Percentiles rank a stretch among this genome's conserved stretches.
phyloP scores from a whole-genome alignment of 1,140 invertebrate genomes.

The Monomorium pharaonis region DNA sequence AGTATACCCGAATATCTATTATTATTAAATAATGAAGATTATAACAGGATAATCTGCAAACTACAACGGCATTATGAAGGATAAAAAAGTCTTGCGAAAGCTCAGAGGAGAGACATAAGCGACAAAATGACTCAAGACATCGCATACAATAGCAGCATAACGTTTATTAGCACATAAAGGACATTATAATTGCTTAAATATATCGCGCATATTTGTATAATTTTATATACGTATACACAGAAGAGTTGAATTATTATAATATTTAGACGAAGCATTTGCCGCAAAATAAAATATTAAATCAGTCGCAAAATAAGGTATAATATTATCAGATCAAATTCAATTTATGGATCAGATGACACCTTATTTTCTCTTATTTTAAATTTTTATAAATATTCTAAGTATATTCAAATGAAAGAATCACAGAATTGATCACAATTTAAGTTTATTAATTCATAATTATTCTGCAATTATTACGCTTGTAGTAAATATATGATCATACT shows the following conservation, averaged over 20 bases:
- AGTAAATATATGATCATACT: constrained; percentile 22
- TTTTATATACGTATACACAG: constrained; percentile 69
- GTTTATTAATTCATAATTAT: constrained; percentile 14
- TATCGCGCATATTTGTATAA: constrained; percentile 68
- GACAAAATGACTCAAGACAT: constrained; percentile 84
- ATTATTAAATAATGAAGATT: constrained; percentile 26
- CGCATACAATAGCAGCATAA: constrained; percentile 83
- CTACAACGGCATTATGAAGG: constrained; percentile 29
- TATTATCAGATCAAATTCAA: constrained; percentile 40
- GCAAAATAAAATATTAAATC: constrained; percentile 65
- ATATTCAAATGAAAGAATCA: constrained; percentile 33
- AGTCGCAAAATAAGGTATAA: constrained; percentile 61
- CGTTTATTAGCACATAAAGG: constrained; percentile 84
- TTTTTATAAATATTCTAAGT: neutral
- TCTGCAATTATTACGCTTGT: constrained; percentile 21
- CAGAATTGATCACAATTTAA: constrained; percentile 40
- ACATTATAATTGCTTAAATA: constrained; percentile 79
- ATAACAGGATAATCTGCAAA: constrained; percentile 7
- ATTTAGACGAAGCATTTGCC: constrained; percentile 73
- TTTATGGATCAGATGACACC: constrained; percentile 47
- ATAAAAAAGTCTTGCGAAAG: constrained; percentile 59
- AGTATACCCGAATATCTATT: neutral
- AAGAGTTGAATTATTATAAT: constrained; percentile 59
- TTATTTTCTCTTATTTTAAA: constrained; percentile 34
- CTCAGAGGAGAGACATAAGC: constrained; percentile 79